Percentiles rank a stretch among this genome's conserved stretches.
These are phyloP conservation scores for Merluccius polli DNA, from an alignment of 2,797 vertebrate genomes.

Conservation along the genomic window DNA sequence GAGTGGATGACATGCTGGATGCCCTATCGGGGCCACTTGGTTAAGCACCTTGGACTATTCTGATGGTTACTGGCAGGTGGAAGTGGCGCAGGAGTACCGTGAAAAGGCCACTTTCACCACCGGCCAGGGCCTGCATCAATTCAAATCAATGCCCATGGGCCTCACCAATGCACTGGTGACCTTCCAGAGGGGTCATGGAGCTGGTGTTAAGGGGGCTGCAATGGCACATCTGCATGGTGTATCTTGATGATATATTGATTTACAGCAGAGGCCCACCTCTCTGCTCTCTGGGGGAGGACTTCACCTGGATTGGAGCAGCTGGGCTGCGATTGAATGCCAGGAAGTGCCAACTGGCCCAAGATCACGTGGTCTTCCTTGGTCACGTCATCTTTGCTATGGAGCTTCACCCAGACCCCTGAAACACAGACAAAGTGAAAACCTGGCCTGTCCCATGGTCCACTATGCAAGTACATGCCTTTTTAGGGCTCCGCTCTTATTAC, in stretches of 20 bases:
- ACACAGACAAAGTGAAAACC: conserved; percentile 20
- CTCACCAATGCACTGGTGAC: conserved; percentile 10
- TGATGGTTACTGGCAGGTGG: conserved; percentile 22
- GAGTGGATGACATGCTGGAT: background rate
- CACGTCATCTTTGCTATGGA: conserved; percentile 12
- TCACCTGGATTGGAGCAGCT: background rate
- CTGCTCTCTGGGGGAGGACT: conserved; percentile 17
- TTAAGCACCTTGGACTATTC: conserved; percentile 28
- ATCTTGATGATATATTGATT: conserved; percentile 23
- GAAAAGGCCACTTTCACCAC: conserved; percentile 13
- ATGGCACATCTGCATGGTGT: conserved; percentile 29
- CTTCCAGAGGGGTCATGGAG: conserved; percentile 16
- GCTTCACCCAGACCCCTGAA: conserved; percentile 22
- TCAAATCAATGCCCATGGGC: conserved; percentile 13
- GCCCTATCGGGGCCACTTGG: conserved; percentile 2
- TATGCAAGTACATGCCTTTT: conserved; percentile 17
- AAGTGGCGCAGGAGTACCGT: background rate
- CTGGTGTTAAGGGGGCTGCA: conserved; percentile 15
- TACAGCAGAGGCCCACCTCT: conserved; percentile 19
- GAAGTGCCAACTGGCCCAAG: conserved; percentile 21
- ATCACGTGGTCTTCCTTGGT: conserved; percentile 25
- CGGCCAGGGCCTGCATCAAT: conserved; percentile 1
- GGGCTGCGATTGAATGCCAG: conserved; percentile 5
- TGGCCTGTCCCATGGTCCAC: conserved; percentile 8
- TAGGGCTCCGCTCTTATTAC: conserved; percentile 25